Evolutionary conservation across 1,140 invertebrate species (phyloP).

Genomic region (Thalassaphorura encarpata): DNA sequence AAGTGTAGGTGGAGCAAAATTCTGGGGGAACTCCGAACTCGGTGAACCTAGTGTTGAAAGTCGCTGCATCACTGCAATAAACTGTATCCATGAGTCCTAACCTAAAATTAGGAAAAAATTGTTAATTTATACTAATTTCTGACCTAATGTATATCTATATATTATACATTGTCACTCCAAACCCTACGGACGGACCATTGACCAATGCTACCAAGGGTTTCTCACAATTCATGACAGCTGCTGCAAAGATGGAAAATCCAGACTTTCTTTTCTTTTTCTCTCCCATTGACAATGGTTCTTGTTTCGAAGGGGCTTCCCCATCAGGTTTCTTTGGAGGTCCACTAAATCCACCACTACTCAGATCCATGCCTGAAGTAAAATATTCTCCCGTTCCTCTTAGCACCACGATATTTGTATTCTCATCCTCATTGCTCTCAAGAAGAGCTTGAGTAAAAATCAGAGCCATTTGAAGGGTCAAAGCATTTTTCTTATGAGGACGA

Average conservation of each 20-base stretch:
- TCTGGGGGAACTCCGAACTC: constrained; percentile 48
- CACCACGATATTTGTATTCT: constrained; percentile 39
- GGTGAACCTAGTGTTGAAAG: constrained; percentile 51
- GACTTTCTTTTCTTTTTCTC: no score
- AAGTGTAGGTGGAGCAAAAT: constrained; percentile 48
- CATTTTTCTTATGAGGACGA: neutral
- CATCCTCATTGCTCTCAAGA: constrained; percentile 42
- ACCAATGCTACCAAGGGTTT: constrained; percentile 51
- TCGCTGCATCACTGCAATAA: constrained; percentile 39
- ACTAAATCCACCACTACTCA: constrained; percentile 46
- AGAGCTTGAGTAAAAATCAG: constrained; percentile 28
- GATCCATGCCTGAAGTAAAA: constrained; percentile 51
- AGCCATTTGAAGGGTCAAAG: neutral
- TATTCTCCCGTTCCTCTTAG: constrained; percentile 48
- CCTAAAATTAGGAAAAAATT: no score
- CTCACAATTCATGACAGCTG: constrained; percentile 49
- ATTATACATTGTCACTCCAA: constrained; percentile 48
- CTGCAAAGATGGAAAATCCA: constrained; percentile 43
- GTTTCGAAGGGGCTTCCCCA: neutral
- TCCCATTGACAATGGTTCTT: no score
- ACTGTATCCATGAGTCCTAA: constrained; percentile 52
- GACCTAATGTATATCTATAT: no score
- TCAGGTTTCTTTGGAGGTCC: constrained; percentile 21
- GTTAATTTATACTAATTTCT: no score
- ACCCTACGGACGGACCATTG: constrained; percentile 53